Percentiles rank a stretch among this genome's conserved stretches.
phyloP scores from a whole-genome alignment of 2,888 invertebrate species.

The Rotaria sp. region DNA sequence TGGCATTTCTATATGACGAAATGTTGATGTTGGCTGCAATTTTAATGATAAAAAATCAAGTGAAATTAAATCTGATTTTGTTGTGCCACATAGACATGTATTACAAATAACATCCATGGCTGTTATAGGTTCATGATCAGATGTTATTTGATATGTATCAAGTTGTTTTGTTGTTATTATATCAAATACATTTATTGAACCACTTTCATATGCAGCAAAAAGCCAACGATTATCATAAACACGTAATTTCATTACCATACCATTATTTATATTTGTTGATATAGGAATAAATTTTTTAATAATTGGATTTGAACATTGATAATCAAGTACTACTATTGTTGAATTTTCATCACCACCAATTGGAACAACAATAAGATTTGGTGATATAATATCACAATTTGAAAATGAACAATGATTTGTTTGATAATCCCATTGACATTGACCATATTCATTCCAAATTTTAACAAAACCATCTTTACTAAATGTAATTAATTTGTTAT shows the following conservation, averaged over 20 bases:
- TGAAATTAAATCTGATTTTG: neutral
- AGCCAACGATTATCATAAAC: neutral
- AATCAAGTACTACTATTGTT: neutral
- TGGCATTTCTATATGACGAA: neutral
- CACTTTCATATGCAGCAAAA: conserved; percentile 15
- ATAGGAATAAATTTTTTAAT: neutral
- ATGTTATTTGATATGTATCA: neutral
- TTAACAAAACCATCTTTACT: conserved; percentile 29
- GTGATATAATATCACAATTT: conserved; percentile 16
- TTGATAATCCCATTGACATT: neutral
- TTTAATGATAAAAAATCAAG: neutral
- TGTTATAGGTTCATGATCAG: neutral
- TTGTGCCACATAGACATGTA: neutral
- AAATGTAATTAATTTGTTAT: neutral
- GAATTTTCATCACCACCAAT: neutral
- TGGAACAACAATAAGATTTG: neutral
- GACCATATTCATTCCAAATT: neutral
- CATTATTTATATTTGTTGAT: neutral
- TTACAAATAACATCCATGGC: neutral
- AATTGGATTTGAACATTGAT: neutral
- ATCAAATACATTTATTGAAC: neutral
- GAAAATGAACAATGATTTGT: conserved; percentile 12
- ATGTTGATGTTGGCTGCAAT: neutral
- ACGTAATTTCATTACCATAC: conserved; percentile 18
- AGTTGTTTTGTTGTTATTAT: neutral